Conservation (phyloP, 2,888 invertebrate genomes). For the Meliscaeva auricollis region DNA sequence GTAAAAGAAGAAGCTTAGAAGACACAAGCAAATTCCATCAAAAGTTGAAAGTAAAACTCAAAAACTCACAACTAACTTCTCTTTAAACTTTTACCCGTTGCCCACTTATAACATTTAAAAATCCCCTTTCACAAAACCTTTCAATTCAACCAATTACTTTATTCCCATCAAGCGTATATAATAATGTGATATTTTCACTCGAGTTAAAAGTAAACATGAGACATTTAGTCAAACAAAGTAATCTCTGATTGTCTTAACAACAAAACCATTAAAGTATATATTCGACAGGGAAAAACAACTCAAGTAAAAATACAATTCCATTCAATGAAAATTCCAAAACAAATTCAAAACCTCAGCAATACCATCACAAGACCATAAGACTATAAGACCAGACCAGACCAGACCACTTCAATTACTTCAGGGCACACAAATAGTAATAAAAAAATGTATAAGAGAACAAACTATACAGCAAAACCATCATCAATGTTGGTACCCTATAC, state of each 20-base stretch:
- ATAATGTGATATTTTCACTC: background rate
- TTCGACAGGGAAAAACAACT: conserved; percentile 8
- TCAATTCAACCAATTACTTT: conserved; percentile 6
- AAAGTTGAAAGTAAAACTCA: too few species aligned
- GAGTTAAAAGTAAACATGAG: conserved; percentile 6
- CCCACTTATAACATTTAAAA: background rate
- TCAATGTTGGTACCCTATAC: background rate
- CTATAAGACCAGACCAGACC: conserved; percentile 17
- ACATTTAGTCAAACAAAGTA: conserved; percentile 17
- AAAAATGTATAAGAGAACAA: too few species aligned
- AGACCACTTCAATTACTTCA: conserved; percentile 72
- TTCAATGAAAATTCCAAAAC: conserved; percentile 65
- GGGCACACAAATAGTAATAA: conserved; percentile 31
- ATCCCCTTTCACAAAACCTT: background rate
- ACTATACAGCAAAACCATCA: background rate
- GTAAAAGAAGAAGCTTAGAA: too few species aligned
- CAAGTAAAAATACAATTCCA: conserved; percentile 51
- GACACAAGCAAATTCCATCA: too few species aligned
- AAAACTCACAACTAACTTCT: too few species aligned
- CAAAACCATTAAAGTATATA: conserved; percentile 25
- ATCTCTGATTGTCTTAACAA: conserved; percentile 6
- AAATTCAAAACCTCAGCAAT: conserved; percentile 32
- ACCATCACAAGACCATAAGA: background rate
- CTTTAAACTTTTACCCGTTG: background rate
- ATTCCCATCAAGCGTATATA: background rate